Conservation (phyloP, 1,140 invertebrate species). For the Archegozetes longisetosus region DNA sequence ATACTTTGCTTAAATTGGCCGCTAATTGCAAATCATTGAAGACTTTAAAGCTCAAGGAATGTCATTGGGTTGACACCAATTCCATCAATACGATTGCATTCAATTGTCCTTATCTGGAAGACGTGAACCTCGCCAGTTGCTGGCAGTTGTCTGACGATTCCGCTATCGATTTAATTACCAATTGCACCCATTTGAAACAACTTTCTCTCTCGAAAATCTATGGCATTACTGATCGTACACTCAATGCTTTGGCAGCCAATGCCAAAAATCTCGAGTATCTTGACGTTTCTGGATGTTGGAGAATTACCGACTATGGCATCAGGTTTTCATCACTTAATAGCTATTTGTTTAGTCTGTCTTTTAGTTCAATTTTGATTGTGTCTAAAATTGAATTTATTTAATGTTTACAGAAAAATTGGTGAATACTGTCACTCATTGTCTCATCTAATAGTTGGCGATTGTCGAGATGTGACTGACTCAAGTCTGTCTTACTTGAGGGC, state of each 20-base stretch:
- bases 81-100: conserved; percentile 24
- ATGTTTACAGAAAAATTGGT: conserved; percentile 26
- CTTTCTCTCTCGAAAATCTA: conserved; percentile 29
- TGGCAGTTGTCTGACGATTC: conserved; percentile 30
- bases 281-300: conserved; percentile 29
- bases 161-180: conserved; percentile 22
- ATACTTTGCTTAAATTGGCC: conserved; percentile 24
- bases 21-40: conserved; percentile 22
- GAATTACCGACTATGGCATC: conserved; percentile 29
- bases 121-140: conserved; percentile 29
- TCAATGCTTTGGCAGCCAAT: conserved; percentile 23
- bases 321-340: conserved; percentile 25
- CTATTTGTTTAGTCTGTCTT: not conserved
- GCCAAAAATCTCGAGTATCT: conserved; percentile 25
- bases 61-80: conserved; percentile 28
- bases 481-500: conserved; percentile 18
- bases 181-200: conserved; percentile 24
- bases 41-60: conserved; percentile 24
- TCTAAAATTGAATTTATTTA: too few relatives aligned
- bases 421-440: conserved; percentile 25
- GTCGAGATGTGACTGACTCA: conserved; percentile 26
- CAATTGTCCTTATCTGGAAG: conserved; percentile 24
- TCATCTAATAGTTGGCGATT: conserved; percentile 25
- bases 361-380: too few relatives aligned
- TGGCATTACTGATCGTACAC: conserved; percentile 27